Evolutionary conservation across 2,797 vertebrate species (phyloP).

Genomic region (Leptodactylus fallax): DNA sequence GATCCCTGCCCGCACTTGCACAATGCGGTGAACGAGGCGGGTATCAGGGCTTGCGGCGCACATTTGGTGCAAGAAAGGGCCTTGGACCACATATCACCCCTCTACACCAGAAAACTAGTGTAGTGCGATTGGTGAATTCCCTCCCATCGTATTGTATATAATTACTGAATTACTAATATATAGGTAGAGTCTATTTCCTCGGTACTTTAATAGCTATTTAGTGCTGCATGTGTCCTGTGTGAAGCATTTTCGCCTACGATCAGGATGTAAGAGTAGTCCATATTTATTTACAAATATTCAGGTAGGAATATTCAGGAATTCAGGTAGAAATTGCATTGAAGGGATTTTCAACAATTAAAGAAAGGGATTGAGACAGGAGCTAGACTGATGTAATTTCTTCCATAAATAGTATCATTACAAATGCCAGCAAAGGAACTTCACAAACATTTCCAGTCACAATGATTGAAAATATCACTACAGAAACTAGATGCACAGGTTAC

Average conservation of each 20-base stretch:
- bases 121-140: neutral
- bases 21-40: too few relatives aligned
- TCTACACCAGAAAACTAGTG: too few relatives aligned
- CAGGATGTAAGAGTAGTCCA: neutral
- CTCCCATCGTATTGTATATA: neutral
- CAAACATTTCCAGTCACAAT: too few relatives aligned
- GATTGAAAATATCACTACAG: too few relatives aligned
- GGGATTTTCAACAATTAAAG: neutral
- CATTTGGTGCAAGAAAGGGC: too few relatives aligned
- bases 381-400: too few relatives aligned
- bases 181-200: neutral
- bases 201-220: slow-evolving; percentile 9
- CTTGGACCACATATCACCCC: too few relatives aligned
- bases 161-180: neutral
- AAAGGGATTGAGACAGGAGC: neutral
- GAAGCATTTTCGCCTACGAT: neutral
- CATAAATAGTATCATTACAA: neutral
- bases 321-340: slow-evolving; percentile 6
- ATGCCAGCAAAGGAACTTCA: neutral
- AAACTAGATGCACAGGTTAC: too few relatives aligned
- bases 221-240: neutral
- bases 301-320: too few relatives aligned
- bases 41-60: too few relatives aligned
- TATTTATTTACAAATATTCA: neutral
- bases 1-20: too few relatives aligned